Evolutionary conservation across 2,797 vertebrate species (phyloP).

Genomic region (Alcedo atthis): DNA sequence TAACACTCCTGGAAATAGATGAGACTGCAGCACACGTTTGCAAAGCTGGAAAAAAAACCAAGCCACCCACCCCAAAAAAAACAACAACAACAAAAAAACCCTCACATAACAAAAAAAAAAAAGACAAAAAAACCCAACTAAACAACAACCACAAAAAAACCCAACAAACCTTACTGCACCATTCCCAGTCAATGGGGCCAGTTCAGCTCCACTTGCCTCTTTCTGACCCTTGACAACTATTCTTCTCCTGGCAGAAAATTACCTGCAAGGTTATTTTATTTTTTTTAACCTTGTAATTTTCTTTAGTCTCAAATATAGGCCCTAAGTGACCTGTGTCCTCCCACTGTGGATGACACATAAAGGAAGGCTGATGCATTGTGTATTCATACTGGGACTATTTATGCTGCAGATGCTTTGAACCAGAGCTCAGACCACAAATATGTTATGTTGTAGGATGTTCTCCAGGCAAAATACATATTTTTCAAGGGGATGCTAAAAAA

Average conservation of each 20-base stretch:
- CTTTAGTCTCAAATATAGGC: background rate
- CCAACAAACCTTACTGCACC: background rate
- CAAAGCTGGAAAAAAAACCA: background rate
- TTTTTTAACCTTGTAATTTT: background rate
- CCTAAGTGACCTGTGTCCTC: background rate
- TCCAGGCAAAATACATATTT: background rate
- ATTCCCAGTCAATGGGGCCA: background rate
- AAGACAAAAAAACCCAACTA: too few relatives aligned
- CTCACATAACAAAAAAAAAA: too few relatives aligned
- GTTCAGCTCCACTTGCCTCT: background rate
- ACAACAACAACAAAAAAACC: too few relatives aligned
- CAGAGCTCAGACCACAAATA: background rate
- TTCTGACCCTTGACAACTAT: background rate
- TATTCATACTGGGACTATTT: background rate
- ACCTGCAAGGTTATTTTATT: background rate
- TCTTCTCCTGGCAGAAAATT: background rate
- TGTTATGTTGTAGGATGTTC: background rate
- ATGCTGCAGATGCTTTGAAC: background rate
- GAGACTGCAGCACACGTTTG: background rate
- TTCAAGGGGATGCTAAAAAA: background rate
- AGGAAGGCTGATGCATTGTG: background rate
- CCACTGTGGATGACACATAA: fast-evolving
- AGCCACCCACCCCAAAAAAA: background rate
- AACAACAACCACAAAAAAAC: too few relatives aligned
- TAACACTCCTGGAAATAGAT: slow-evolving; percentile 31